These are phyloP conservation scores for Aulostomus chinensis DNA, from an alignment of 2,797 vertebrate species.

Conservation along the genomic window DNA sequence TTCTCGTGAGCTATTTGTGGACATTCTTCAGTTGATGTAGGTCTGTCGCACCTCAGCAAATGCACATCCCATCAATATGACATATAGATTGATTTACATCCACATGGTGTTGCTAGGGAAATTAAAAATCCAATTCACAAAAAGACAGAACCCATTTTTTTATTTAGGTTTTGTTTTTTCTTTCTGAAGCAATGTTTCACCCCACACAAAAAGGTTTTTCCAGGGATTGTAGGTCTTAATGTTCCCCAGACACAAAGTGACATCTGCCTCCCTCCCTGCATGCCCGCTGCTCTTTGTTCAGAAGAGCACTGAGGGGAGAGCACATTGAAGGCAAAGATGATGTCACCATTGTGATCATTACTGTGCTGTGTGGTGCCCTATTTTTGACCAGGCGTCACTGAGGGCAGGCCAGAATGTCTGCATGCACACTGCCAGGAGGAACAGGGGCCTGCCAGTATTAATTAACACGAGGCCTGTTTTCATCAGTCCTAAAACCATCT, in stretches of 20 bases:
- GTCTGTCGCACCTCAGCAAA: slow-evolving; percentile 4
- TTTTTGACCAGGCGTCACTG: slow-evolving; percentile 82
- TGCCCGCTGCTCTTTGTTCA: slow-evolving; percentile 80
- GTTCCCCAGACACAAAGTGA: slow-evolving; percentile 79
- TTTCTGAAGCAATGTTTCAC: slow-evolving; percentile 29
- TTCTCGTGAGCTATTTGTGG: slow-evolving; percentile 53
- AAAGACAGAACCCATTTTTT: slow-evolving; percentile 11
- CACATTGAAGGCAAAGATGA: slow-evolving; percentile 75
- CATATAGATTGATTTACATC: slow-evolving; percentile 10
- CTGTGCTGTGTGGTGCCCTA: slow-evolving; percentile 77
- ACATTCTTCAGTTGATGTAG: slow-evolving; percentile 32
- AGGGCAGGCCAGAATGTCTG: slow-evolving; percentile 75
- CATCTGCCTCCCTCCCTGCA: slow-evolving; percentile 75
- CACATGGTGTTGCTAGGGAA: background rate
- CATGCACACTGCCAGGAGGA: slow-evolving; percentile 72
- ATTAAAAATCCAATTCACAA: slow-evolving; percentile 1
- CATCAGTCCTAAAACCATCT: slow-evolving; percentile 63
- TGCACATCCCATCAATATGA: slow-evolving; percentile 2
- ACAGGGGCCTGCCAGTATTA: slow-evolving; percentile 79
- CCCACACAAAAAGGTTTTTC: slow-evolving; percentile 40
- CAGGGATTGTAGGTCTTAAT: slow-evolving; percentile 69
- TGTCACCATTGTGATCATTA: slow-evolving; percentile 81
- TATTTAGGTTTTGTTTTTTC: slow-evolving; percentile 26
- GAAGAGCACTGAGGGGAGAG: slow-evolving; percentile 66
- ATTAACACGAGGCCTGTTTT: slow-evolving; percentile 76